phyloP scores from a whole-genome alignment of 2,113 vertebrate species.

The Ellobius talpinus region DNA sequence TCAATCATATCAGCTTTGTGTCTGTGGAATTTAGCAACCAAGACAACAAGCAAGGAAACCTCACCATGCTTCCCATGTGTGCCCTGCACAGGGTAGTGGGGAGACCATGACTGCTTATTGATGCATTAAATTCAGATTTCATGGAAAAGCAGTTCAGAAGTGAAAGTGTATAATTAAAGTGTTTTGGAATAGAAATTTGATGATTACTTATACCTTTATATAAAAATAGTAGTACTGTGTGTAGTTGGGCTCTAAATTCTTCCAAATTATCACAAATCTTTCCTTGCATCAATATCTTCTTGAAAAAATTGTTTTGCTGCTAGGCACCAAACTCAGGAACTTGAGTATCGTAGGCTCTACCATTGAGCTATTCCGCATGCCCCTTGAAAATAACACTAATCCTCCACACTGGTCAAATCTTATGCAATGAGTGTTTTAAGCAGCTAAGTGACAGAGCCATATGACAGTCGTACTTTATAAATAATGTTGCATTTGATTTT shows the following conservation, averaged over 20 bases:
- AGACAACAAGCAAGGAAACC: background rate
- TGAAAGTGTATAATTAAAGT: background rate
- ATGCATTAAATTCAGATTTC: background rate
- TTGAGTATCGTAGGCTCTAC: background rate
- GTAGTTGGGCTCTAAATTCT: background rate
- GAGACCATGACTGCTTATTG: background rate
- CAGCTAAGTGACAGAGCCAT: background rate
- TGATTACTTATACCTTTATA: background rate
- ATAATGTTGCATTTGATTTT: constrained; percentile 7
- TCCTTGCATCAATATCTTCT: background rate
- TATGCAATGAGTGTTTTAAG: background rate
- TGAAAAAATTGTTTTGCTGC: background rate
- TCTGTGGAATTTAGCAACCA: background rate
- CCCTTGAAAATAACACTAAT: constrained; percentile 8
- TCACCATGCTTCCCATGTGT: background rate
- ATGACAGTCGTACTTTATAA: constrained; percentile 1
- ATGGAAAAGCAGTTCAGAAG: background rate
- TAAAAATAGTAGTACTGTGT: background rate
- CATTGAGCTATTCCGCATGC: background rate
- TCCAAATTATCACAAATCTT: background rate
- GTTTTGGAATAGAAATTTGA: background rate
- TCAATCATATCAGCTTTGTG: background rate
- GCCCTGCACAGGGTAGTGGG: accelerated
- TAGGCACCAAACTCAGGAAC: background rate
- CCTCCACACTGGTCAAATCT: background rate